Conservation (phyloP, 2,113 vertebrate species). For the Chaenogobius annularis region DNA sequence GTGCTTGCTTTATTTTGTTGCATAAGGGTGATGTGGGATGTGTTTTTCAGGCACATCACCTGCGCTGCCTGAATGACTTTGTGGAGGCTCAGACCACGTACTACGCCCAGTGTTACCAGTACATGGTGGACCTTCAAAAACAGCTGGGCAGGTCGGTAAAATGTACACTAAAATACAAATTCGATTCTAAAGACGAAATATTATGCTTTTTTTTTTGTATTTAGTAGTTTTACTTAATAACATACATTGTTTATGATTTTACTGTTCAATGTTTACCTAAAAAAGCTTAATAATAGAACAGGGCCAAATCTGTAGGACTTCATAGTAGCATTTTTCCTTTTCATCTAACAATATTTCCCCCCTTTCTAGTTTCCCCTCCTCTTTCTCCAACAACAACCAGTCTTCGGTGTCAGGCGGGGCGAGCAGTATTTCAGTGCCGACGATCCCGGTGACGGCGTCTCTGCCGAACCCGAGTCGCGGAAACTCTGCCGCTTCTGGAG, state of each 20-base stretch:
- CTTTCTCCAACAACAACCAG: constrained; percentile 95
- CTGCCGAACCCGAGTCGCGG: constrained; percentile 77
- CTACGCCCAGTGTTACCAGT: constrained; percentile 97
- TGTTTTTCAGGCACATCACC: constrained; percentile 87
- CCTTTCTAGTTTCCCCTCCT: constrained; percentile 87
- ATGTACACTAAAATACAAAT: too few relatives aligned
- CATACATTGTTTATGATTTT: too few relatives aligned
- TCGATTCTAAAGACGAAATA: too few relatives aligned
- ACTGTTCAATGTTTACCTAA: too few relatives aligned
- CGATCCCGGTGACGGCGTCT: constrained; percentile 80
- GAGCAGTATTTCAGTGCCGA: constrained; percentile 80
- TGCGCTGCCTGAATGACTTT: constrained; percentile 96
- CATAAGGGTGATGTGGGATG: not conserved
- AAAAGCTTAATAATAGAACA: too few relatives aligned
- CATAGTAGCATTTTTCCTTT: not conserved
- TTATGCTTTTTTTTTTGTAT: too few relatives aligned
- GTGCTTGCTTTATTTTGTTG: not conserved
- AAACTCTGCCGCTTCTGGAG: constrained; percentile 72
- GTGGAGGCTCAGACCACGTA: constrained; percentile 97
- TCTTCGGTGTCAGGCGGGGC: constrained; percentile 77
- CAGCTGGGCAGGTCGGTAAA: constrained; percentile 91
- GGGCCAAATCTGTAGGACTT: too few relatives aligned
- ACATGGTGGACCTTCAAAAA: constrained; percentile 98
- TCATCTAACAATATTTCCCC: not conserved
- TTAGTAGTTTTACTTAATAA: too few relatives aligned